Evolutionary conservation across 1,140 invertebrate species (phyloP), one percentile per base, ranked within the genome.

Genomic region (Eueides isabella): DNA sequence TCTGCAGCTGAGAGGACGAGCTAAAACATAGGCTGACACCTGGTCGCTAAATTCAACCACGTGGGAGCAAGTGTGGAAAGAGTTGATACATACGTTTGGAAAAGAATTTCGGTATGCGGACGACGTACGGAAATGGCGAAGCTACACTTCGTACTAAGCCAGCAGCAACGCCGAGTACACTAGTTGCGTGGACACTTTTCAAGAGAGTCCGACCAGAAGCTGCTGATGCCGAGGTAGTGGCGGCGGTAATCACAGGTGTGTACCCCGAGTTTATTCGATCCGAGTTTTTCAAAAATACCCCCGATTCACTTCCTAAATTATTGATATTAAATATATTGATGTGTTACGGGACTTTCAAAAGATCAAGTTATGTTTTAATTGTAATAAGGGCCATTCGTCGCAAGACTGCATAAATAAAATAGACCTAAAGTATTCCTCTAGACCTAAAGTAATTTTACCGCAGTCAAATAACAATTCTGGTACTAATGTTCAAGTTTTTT

Each of bases 191-290:
- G n/a, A n/a, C n/a, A n/a, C n/a, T n/a, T n/a, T n/a, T n/a, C n/a
- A n/a, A n/a, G 31, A 38, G 78, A n/a, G 75, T 79, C 0, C 38
- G 78, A 38, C 75, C 77, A 0, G 77, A 79, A 63, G 81, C 77
- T 44, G 31, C 64, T 1, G 81, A 83, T 28, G 26, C 67, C 1
- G 78, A 78, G 38, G 48, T 77, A 1, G 44, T 82, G 0, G 78
- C 78, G 12, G 76, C 78, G 2, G 9, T 82, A 23, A 67, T 82
- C 0, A 80, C 80, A 68, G 80, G 80, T 80, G 80, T 82, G 74
- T 77, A 80, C 67, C 76, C 72, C 33, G 78, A 80, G 38, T 73
- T 33, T 75, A 77, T 82, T 63, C 44, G 74, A 14, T 75, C 72
- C 12, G 80, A 82, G 62, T 68, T 82, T 26, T 65, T 82, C 61